Evolutionary conservation across 1,140 invertebrate genomes (phyloP).

Genomic region (Aethina tumida): DNA sequence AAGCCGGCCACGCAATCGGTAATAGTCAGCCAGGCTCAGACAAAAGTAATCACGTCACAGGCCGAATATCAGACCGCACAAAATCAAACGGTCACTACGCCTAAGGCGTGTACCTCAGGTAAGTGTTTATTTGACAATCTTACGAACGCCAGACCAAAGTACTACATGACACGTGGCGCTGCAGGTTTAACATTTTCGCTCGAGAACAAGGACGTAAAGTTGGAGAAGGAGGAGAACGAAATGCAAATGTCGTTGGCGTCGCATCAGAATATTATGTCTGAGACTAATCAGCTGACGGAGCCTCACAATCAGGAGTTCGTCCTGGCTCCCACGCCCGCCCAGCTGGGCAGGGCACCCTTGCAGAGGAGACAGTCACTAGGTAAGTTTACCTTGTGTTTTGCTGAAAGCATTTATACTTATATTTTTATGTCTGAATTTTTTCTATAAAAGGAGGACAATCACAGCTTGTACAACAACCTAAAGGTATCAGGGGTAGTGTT

Average conservation of each 20-base stretch:
- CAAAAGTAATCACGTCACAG: conserved; percentile 17
- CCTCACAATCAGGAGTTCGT: conserved; percentile 58
- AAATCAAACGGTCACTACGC: too few relatives aligned
- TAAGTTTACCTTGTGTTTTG: conserved; percentile 26
- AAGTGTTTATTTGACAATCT: too few relatives aligned
- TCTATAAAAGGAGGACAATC: too few relatives aligned
- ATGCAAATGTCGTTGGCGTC: neutral
- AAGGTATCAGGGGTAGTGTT: too few relatives aligned
- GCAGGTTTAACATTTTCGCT: too few relatives aligned
- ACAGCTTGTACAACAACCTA: too few relatives aligned
- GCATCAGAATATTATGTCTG: conserved; percentile 2
- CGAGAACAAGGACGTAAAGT: conserved; percentile 6
- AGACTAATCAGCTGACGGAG: too few relatives aligned
- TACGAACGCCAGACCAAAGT: too few relatives aligned
- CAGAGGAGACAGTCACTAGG: conserved; percentile 74
- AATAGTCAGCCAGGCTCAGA: conserved; percentile 39
- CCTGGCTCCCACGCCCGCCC: conserved; percentile 85
- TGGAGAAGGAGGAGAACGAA: conserved; percentile 1
- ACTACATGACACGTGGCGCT: too few relatives aligned
- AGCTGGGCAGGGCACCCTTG: conserved; percentile 76
- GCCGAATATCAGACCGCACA: conserved; percentile 1
- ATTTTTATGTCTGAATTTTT: too few relatives aligned
- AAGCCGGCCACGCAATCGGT: conserved; percentile 39
- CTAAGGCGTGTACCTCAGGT: too few relatives aligned
- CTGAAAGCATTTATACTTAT: neutral